A percentile compares a stretch with the other conserved stretches of the same genome.
Conservation (phyloP, 2,113 vertebrate species). For the Sterrhoptilus dennistouni region DNA sequence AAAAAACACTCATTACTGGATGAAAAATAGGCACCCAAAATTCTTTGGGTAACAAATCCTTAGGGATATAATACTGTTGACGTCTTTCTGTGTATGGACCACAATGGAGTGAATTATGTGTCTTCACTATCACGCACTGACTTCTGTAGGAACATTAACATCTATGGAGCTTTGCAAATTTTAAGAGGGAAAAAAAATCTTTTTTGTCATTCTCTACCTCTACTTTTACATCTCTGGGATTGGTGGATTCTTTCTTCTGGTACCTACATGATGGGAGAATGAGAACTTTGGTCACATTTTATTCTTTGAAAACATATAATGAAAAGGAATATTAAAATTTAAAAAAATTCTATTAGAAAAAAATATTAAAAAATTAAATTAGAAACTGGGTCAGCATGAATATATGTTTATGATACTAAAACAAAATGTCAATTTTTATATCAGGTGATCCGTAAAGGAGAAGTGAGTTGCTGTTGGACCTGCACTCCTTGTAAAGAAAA, state of each 20-base stretch:
- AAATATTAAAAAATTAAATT: not conserved
- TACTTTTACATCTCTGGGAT: not conserved
- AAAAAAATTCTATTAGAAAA: accelerated
- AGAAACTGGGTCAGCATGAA: not conserved
- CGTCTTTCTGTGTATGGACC: not conserved
- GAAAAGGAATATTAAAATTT: not conserved
- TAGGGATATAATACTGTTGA: not conserved
- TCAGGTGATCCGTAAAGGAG: conserved; percentile 97
- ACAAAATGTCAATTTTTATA: not conserved
- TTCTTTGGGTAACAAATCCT: not conserved
- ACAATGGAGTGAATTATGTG: not conserved
- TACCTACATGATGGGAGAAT: not conserved
- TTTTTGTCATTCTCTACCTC: not conserved
- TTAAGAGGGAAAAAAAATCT: accelerated
- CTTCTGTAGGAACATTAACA: not conserved
- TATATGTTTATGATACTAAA: not conserved
- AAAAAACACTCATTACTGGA: not conserved
- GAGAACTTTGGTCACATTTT: not conserved
- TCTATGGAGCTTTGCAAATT: not conserved
- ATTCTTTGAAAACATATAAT: not conserved
- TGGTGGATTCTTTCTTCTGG: not conserved
- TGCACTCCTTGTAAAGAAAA: conserved; percentile 98
- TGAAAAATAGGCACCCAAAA: not conserved
- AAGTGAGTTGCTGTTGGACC: conserved; percentile 98
- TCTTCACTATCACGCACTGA: not conserved